phyloP scores from a whole-genome alignment of 2,797 vertebrate species.

The Moxostoma hubbsi region DNA sequence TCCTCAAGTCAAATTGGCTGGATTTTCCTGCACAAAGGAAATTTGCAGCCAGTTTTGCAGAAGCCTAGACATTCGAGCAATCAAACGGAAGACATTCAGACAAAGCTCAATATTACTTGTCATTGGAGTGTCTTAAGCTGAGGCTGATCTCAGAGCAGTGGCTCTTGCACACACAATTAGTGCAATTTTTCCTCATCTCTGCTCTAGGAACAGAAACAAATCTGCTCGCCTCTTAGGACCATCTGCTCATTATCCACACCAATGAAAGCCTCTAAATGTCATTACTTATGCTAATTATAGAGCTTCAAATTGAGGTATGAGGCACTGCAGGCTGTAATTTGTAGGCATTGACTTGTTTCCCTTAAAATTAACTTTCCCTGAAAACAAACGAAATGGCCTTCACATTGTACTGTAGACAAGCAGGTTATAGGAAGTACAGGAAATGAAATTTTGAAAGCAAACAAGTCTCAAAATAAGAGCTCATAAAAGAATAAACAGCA shows the following conservation, averaged over 20 bases:
- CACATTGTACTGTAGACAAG: conserved; percentile 5
- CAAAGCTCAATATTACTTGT: conserved; percentile 32
- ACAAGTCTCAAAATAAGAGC: not conserved
- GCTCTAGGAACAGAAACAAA: conserved; percentile 53
- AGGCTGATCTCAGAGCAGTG: conserved; percentile 35
- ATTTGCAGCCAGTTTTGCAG: not conserved
- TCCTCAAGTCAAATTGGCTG: conserved; percentile 33
- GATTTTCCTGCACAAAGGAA: conserved; percentile 14
- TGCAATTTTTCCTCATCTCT: conserved; percentile 30
- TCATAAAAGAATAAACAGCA: too few species aligned
- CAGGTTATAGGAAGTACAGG: conserved; percentile 40
- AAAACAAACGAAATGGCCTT: conserved; percentile 40
- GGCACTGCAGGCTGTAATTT: conserved; percentile 54
- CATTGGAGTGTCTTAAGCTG: conserved; percentile 18
- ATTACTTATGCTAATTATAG: conserved; percentile 66
- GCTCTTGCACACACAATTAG: conserved; percentile 33
- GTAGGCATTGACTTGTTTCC: conserved; percentile 54
- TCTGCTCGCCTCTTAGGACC: conserved; percentile 52
- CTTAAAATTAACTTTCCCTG: conserved; percentile 52
- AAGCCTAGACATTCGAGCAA: conserved; percentile 16
- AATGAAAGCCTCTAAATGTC: conserved; percentile 61
- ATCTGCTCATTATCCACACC: conserved; percentile 61
- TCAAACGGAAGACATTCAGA: not conserved
- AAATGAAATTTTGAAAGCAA: conserved; percentile 47
- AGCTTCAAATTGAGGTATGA: conserved; percentile 49